Evolutionary conservation across 2,113 vertebrate species (phyloP).

Genomic region (Hassar affinis): DNA sequence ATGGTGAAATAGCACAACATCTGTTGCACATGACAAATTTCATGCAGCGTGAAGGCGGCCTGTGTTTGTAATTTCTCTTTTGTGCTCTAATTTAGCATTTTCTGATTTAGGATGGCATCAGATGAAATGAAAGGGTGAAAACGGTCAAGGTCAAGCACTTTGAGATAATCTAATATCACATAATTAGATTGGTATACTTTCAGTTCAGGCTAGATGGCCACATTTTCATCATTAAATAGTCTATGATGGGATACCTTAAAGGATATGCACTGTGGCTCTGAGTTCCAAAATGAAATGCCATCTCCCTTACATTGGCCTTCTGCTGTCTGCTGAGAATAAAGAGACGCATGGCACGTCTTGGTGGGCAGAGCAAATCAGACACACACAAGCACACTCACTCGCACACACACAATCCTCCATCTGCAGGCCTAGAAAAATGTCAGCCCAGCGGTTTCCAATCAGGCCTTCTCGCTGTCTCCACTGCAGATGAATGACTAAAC

Average conservation of each 20-base stretch:
- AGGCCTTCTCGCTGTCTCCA: constrained; percentile 56
- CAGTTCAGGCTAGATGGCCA: constrained; percentile 20
- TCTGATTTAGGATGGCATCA: constrained; percentile 12
- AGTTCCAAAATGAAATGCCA: constrained; percentile 17
- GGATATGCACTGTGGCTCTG: constrained; percentile 15
- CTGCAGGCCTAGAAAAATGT: constrained; percentile 57
- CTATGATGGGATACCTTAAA: constrained; percentile 13
- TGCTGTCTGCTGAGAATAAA: constrained; percentile 32
- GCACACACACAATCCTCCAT: constrained; percentile 48
- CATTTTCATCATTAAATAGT: constrained; percentile 32
- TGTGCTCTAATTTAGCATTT: background rate
- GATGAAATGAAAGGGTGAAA: constrained; percentile 6
- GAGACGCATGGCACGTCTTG: constrained; percentile 9
- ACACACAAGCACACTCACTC: constrained; percentile 47
- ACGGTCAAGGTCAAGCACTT: constrained; percentile 28
- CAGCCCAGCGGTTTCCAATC: constrained; percentile 60
- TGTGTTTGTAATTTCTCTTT: constrained; percentile 10
- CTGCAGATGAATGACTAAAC: constrained; percentile 65
- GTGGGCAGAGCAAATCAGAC: constrained; percentile 46
- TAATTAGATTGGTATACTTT: constrained; percentile 33
- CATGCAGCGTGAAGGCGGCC: background rate
- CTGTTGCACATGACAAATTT: constrained; percentile 10
- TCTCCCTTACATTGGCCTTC: constrained; percentile 21
- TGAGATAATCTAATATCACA: constrained; percentile 6
- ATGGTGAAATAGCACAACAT: constrained; percentile 6